Evolutionary conservation across 2,888 invertebrate species (phyloP), one percentile per base, ranked within the genome.

Genomic region (Chloroclysta siterata): DNA sequence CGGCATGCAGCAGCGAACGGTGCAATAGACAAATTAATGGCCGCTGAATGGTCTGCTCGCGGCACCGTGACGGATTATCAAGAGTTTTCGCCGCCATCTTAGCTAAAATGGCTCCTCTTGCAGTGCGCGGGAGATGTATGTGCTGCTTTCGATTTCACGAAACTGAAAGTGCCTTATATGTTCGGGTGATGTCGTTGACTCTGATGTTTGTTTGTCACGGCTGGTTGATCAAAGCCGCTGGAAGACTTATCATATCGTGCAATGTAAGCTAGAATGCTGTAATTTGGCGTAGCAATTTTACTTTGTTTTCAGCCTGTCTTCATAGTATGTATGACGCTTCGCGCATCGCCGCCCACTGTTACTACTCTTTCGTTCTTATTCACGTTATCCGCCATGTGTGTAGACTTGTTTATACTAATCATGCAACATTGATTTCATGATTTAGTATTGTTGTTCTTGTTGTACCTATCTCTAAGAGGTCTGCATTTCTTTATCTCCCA

Each of bases 121-220:
- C 78, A 78, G 70, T 77, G 78, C 78, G 80, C 83, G 77, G 82
- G 84, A 86, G 87, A 87, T 83, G 82, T 88, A 80, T 85, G 82
- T 79, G 83, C 80, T 69, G 85, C 90, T 92, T 90, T 93, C 92
- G 83, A 86, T 92, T 91, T 91, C 88, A 84, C 82, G 91, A 92
- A 92, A 93, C 88, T 84, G 90, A 93, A 90, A 92, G 93, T 89
- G 84, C 74, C 79, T 79, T 81, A 80, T 87, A 89, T 89, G 92
- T 92, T 91, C 88, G 90, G 91, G 84, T 83, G 81, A 81, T 90
- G 91, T 90, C 90, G 87, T 89, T 91, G 90, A 90, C 91, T 90
- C 84, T 78, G 72, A 79, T 90, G 91, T 90, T 91, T 92, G 89
- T 91, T 92, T 91, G 90, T 84, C 85, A 89, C 84, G 90, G 79